Evolutionary conservation across 2,113 vertebrate species (phyloP).

Genomic region (Pardalotus punctatus): DNA sequence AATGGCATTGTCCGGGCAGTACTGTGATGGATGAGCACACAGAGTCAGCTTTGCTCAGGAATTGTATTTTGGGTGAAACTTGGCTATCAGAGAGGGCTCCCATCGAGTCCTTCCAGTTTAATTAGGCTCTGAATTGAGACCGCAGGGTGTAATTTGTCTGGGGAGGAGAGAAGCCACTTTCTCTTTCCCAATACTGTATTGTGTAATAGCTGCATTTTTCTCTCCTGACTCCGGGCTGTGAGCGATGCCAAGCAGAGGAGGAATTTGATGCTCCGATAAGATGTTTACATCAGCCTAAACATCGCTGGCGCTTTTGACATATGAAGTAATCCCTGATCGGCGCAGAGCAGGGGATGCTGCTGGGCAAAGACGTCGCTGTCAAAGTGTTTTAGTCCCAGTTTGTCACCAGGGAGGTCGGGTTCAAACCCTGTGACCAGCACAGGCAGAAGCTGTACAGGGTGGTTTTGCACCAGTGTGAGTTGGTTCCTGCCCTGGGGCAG

Average conservation of each 20-base stretch:
- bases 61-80: neutral
- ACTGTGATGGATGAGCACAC: accelerated
- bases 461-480: neutral
- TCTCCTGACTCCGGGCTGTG: constrained; percentile 49
- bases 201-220: constrained; percentile 71
- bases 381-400: neutral
- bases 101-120: neutral
- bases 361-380: neutral
- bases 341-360: neutral
- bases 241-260: constrained; percentile 61
- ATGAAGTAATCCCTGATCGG: constrained; percentile 42
- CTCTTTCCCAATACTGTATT: constrained; percentile 57
- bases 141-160: neutral
- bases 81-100: neutral
- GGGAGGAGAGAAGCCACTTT: constrained; percentile 29
- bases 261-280: constrained; percentile 72
- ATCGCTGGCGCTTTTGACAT: constrained; percentile 48
- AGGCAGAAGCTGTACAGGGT: neutral
- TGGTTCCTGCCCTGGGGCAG: neutral
- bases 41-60: neutral
- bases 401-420: accelerated
- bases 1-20: neutral
- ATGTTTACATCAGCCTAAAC: constrained; percentile 75
- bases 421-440: neutral
- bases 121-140: neutral